Evolutionary conservation across 2,888 invertebrate genomes (phyloP), one percentile per base, ranked within the genome.

Genomic region (Caenorhabditis zanzibari): DNA sequence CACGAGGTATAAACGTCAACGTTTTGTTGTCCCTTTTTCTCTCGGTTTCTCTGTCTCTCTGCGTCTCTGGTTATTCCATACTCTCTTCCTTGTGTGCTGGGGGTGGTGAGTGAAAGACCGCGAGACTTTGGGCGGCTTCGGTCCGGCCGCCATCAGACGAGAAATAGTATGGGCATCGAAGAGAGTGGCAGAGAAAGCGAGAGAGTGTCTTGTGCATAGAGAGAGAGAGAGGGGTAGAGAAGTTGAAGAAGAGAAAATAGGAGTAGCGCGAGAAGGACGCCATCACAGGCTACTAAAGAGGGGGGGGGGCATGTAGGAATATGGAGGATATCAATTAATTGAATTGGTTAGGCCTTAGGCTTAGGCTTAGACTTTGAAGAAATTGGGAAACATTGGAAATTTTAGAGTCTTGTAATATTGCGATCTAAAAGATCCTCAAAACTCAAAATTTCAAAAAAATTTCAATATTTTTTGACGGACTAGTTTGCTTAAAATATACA

Each of bases 1-100:
- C 54, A 38, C 22, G 68, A 38, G 54, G 54, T 72, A 72, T 41
- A 72, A 72, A 59, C 72, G 72, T 72, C 72, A 72, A 72, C 72
- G 72, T 59, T 72, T 71, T 71, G 68, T 68, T 64, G 64, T 49
- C 47, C 14, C 54, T 26, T 35, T 35, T 14, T 59, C 59, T 6
- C 3, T 4, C 61, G 12, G 6, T 63, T 26, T 26, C 63, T 44
- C 63, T 63, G 26, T 24, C 41, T 38, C 38, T 38, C 35, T 35
- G 35, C 35, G 59, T 35, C 24, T 38, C 54, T 24, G 7, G 41
- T 26, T 26, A 47, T 47, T 47, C 9, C 54, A 10, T 14, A 22
- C 54, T 24, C 24, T 26, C 26, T 26, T 26, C 26, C 24, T 26
- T 19, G 49, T 49, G 49, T 49, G 49, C 19, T 22, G 47, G 47